Conservation (phyloP, 2,113 vertebrate species). For the Gila orcuttii region DNA sequence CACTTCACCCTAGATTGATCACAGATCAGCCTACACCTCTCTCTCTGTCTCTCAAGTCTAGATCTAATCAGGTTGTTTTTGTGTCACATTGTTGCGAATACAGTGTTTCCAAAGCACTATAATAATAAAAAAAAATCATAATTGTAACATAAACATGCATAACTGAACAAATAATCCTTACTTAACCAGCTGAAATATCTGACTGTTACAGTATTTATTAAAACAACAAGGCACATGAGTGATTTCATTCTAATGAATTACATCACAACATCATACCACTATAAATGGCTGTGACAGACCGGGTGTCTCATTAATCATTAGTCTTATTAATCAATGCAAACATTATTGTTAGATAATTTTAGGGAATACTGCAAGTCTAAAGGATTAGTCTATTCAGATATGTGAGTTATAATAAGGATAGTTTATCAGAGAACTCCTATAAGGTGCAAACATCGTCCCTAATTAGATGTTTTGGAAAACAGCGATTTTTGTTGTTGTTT, state of each 20-base stretch:
- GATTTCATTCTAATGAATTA: conserved; percentile 20
- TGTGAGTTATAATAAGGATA: background rate
- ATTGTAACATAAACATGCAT: background rate
- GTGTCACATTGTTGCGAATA: conserved; percentile 31
- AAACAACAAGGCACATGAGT: conserved; percentile 29
- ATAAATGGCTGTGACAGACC: background rate
- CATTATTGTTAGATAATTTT: background rate
- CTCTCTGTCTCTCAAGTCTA: conserved; percentile 49
- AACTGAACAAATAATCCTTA: background rate
- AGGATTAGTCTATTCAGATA: background rate
- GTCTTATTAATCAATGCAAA: background rate
- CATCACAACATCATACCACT: background rate
- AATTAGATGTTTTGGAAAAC: background rate
- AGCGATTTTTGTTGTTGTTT: no score
- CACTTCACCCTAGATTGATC: conserved; percentile 79
- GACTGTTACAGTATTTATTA: conserved; percentile 28
- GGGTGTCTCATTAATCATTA: background rate
- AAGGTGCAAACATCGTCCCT: background rate
- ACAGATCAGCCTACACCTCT: conserved; percentile 69
- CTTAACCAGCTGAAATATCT: conserved; percentile 54
- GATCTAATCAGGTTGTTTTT: conserved; percentile 12
- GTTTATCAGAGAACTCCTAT: background rate
- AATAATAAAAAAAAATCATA: background rate
- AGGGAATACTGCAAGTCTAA: background rate
- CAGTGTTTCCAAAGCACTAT: conserved; percentile 13